Evolutionary conservation across 2,113 vertebrate genomes (phyloP), one percentile per base, ranked within the genome.

Genomic region (Ctenomys sociabilis): DNA sequence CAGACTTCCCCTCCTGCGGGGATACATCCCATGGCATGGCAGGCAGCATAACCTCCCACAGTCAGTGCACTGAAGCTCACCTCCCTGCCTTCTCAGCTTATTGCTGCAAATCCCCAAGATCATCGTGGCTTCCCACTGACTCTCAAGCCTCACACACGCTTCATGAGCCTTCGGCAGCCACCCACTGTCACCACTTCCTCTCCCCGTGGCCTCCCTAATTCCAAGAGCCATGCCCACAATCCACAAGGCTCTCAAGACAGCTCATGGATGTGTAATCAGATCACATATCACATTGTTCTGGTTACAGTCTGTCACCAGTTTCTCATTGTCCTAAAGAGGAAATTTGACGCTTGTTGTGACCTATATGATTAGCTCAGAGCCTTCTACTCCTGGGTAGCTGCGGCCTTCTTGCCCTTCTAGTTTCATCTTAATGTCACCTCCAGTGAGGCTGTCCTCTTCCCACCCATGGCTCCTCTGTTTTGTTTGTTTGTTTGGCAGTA

Each of bases 281-380:
- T 70, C 40, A 37, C 13, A 1, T 37, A 77, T 28, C 61, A 54
- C 17, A 1, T 68, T 49, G 28, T 59, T 78, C 45, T 26, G 28
- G 72, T 86, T 61, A 61, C 40, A 66, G 43, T 54, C 93, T 68
- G 63, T 91, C 85, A 80, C 24, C 54, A 13, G 61, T 24, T 93
- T 85, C 57, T 95, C 93, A 80, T 49, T 49, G 61, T 57, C 49
- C 77, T 63, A 17, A 11, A 9, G 54, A 37, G 30, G 89, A 75
- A 64, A 90, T 30, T 75, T n/a, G 37, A 10, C 12, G 32, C 45
- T 26, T 1, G 17, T 70, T 2, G 2, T 37, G 73, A 37, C 84
- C 68, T 37, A 1, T 0, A 19, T 0, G 0, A 13, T n/a, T 0
- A n/a, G 66, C 37, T 66, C 30, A 22, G 14, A 40, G 73, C 37